These are phyloP conservation scores for Graptemys geographica DNA, from an alignment of 2,797 vertebrate genomes.

Conservation along the genomic window DNA sequence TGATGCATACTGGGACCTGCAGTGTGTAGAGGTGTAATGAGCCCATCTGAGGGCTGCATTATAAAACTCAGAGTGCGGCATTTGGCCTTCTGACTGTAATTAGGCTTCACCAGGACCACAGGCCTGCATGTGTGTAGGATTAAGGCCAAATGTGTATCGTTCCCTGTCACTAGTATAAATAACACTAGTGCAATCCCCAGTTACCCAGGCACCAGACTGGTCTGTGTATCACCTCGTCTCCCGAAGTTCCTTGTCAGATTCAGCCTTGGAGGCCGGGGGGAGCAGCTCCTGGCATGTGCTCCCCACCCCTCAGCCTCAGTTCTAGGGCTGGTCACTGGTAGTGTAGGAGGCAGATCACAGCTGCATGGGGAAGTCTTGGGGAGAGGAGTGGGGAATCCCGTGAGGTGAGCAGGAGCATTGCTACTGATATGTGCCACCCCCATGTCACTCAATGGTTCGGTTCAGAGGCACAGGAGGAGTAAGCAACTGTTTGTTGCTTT, in stretches of 20 bases:
- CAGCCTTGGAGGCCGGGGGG: background rate
- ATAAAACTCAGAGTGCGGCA: background rate
- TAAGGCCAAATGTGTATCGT: no score
- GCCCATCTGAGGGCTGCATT: no score
- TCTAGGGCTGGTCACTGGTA: background rate
- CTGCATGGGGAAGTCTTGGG: background rate
- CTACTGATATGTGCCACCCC: no score
- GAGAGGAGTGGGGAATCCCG: background rate
- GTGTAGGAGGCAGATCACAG: background rate
- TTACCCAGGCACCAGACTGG: background rate
- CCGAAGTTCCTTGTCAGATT: background rate
- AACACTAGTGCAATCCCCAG: background rate
- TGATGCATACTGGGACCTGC: background rate
- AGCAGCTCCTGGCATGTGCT: background rate
- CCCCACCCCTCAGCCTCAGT: background rate
- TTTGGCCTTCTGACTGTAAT: background rate
- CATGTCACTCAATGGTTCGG: background rate
- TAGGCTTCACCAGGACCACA: background rate
- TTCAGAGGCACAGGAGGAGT: background rate
- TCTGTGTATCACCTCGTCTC: background rate
- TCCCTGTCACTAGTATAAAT: background rate
- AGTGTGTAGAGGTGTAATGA: background rate
- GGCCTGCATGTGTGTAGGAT: background rate
- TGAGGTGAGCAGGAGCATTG: background rate
- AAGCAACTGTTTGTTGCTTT: accelerated